phyloP scores from a whole-genome alignment of 2,113 vertebrate species.

The Ictalurus punctatus region DNA sequence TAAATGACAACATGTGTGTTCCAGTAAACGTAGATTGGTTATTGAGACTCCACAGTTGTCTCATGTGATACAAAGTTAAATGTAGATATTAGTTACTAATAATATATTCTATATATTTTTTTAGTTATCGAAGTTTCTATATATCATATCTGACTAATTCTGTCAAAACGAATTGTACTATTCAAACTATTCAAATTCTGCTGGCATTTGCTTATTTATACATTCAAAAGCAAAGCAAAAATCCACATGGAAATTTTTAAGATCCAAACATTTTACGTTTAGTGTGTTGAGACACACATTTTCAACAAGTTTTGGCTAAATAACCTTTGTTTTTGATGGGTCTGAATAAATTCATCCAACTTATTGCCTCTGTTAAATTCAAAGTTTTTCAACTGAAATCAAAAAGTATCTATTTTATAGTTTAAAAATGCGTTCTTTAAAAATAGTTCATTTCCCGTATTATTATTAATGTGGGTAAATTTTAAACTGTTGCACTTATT shows the following conservation, averaged over 20 bases:
- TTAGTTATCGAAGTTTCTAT: background rate
- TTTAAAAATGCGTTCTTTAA: background rate
- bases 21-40: background rate
- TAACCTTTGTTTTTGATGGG: background rate
- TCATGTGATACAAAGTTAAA: background rate
- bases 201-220: background rate
- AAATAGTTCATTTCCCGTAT: background rate
- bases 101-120: background rate
- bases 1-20: background rate
- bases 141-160: background rate
- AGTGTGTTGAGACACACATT: background rate
- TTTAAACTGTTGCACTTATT: background rate
- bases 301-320: background rate
- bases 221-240: background rate
- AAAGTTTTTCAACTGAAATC: background rate
- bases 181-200: background rate
- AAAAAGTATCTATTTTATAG: background rate
- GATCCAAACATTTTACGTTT: background rate
- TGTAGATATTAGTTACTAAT: background rate
- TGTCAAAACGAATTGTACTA: background rate
- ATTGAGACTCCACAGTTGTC: constrained; percentile 5
- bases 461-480: background rate
- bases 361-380: background rate
- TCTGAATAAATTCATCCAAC: background rate
- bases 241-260: background rate